phyloP scores from a whole-genome alignment of 2,113 vertebrate genomes.

The Eira barbara region DNA sequence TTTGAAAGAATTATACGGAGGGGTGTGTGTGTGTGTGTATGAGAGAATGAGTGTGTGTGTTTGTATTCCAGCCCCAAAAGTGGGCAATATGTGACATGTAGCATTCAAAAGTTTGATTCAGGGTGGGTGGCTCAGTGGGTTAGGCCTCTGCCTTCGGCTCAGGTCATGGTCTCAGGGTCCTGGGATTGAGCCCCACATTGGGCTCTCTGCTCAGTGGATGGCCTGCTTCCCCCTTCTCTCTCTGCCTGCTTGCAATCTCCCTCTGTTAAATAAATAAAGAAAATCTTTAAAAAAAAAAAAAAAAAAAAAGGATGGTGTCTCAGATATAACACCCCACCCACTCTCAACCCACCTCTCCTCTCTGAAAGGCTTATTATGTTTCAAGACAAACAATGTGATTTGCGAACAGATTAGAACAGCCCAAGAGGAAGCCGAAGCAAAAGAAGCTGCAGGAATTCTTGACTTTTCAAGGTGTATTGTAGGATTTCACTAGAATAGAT shows the following conservation, averaged over 20 bases:
- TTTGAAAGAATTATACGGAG: neutral
- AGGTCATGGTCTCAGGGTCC: too few relatives aligned
- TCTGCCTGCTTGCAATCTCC: too few relatives aligned
- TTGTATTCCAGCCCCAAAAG: neutral
- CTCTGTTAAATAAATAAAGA: too few relatives aligned
- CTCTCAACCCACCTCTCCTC: neutral
- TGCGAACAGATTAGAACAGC: neutral
- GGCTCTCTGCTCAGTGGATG: too few relatives aligned
- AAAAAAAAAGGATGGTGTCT: neutral
- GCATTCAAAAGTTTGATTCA: neutral
- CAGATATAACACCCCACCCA: neutral
- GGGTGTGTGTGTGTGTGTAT: neutral
- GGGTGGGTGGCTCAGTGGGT: neutral
- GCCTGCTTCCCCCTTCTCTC: too few relatives aligned
- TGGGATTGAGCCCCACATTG: too few relatives aligned
- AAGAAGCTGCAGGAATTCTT: neutral
- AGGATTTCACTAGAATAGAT: neutral
- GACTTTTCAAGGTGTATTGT: neutral
- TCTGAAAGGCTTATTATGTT: slow-evolving; percentile 1
- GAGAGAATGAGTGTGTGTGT: too few relatives aligned
- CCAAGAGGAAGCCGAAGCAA: neutral
- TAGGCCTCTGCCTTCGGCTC: too few relatives aligned
- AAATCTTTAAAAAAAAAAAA: too few relatives aligned
- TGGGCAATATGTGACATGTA: neutral
- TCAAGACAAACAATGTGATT: neutral